Base-by-base conservation (phyloP, 30 jellyfish, hydroid and myxozoan species). In the Aurelia sp. region DNA sequence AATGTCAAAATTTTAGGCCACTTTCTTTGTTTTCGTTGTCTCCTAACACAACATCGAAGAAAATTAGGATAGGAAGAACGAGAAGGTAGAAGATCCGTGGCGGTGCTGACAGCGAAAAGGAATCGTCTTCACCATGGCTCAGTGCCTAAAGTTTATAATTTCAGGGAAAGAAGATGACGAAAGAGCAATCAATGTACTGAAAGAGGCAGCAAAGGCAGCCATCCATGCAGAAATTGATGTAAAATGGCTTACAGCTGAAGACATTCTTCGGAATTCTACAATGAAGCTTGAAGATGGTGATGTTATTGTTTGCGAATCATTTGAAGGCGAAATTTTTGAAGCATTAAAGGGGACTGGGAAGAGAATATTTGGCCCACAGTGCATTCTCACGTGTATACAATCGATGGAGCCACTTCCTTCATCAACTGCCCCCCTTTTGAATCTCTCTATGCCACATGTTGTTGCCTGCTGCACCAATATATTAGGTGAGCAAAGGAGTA, bases 391-490 rank as follows among this genome's bases (percentile, higher is more conserved):
- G 2, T 93, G 98, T 70, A 47, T 87, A 30, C 64, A 85, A 64
- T 41, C 66, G n/a, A 69, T 62, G 15, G 67, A 71, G 65, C 86
- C 97, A 3, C 77, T 93, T 21, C 98, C 98, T 0, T 27, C 58
- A 27, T 79, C 33, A 15, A 15, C 74, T n/a, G 44, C 79, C 50
- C 97, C 99, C n/a, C 76, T 90, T 48, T 53, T 81, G 31, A 83
- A 81, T 85, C 71, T 89, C 52, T 88, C 97, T 51, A 84, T 94
- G 97, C 60, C 21, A 12, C 93, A 96, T 73, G 94, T 90, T 22
- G 83, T 86, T 37, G 96, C 89, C 6, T 94, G 99, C 76, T 94
- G 99, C 79, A 94, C 98, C 40, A 89, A 96, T 64, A 79, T 94
- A 27, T 61, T 89, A 64, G 66, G 44, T 30, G 96, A 85, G 21